phyloP scores from a whole-genome alignment of 2,888 invertebrate species.

The Pseudoips prasinana region DNA sequence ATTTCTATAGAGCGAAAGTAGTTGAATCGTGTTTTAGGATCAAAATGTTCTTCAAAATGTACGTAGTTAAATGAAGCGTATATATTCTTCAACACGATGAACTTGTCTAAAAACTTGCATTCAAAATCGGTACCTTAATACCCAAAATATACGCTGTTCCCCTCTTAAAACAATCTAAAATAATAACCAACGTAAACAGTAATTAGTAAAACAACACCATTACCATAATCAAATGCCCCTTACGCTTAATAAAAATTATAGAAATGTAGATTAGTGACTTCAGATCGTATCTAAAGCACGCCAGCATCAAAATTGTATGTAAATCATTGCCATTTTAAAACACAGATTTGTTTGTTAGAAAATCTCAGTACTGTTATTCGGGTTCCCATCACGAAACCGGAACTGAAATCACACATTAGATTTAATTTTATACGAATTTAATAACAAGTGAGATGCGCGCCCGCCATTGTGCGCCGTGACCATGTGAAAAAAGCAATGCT shows the following conservation, averaged over 20 bases:
- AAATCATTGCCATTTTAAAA: constrained; percentile 47
- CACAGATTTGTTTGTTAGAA: constrained; percentile 46
- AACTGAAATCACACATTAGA: constrained; percentile 79
- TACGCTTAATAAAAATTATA: constrained; percentile 30
- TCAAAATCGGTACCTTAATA: too few relatives aligned
- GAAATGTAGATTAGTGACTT: constrained; percentile 40
- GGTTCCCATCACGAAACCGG: constrained; percentile 76
- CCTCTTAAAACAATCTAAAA: constrained; percentile 17
- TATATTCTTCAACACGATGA: too few relatives aligned
- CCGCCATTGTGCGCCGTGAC: constrained; percentile 63
- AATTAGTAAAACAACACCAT: constrained; percentile 33
- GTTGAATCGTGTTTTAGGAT: too few relatives aligned
- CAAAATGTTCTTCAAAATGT: too few relatives aligned
- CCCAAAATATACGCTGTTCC: too few relatives aligned
- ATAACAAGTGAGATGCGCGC: constrained; percentile 75
- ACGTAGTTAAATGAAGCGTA: too few relatives aligned
- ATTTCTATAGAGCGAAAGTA: too few relatives aligned
- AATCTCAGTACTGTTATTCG: constrained; percentile 60
- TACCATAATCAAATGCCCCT: constrained; percentile 23
- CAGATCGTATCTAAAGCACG: constrained; percentile 28
- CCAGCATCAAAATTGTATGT: constrained; percentile 44
- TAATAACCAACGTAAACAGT: constrained; percentile 20
- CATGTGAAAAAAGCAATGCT: constrained; percentile 70
- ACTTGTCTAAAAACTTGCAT: too few relatives aligned
- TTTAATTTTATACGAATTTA: constrained; percentile 82